phyloP scores from a whole-genome alignment of 2,113 vertebrate genomes.

The Eulemur rufifrons region DNA sequence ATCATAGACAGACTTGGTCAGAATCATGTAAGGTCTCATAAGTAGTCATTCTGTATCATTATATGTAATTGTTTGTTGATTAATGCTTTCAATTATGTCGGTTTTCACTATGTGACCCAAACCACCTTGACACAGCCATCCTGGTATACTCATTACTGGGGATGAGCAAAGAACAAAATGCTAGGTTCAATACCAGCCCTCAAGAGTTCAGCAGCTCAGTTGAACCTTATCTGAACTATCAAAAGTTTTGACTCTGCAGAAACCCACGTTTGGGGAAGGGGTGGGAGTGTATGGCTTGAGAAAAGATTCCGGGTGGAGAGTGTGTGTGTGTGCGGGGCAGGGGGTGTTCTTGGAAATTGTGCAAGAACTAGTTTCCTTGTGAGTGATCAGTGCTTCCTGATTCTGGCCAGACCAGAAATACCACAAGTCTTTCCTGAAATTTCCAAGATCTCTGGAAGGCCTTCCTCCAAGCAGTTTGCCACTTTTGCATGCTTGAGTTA shows the following conservation, averaged over 20 bases:
- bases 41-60: slow-evolving; percentile 57
- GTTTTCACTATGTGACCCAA: slow-evolving; percentile 61
- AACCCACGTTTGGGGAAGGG: slow-evolving; percentile 56
- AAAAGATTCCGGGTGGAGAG: not conserved
- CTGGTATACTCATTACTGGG: slow-evolving; percentile 21
- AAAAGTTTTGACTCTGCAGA: slow-evolving; percentile 70
- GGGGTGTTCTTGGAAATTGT: slow-evolving; percentile 66
- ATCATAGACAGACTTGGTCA: slow-evolving; percentile 11
- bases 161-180: slow-evolving; percentile 62
- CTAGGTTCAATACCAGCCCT: slow-evolving; percentile 53
- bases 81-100: slow-evolving; percentile 45
- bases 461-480: slow-evolving; percentile 65
- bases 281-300: slow-evolving; percentile 15
- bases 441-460: slow-evolving; percentile 64
- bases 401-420: slow-evolving; percentile 79
- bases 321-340: not conserved
- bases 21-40: slow-evolving; percentile 46
- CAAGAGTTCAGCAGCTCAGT: slow-evolving; percentile 51
- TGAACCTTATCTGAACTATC: slow-evolving; percentile 79
- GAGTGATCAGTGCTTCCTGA: slow-evolving; percentile 77
- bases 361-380: slow-evolving; percentile 77
- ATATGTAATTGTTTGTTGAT: slow-evolving; percentile 64
- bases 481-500: slow-evolving; percentile 29
- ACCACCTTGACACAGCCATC: slow-evolving; percentile 49
- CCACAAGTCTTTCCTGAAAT: slow-evolving; percentile 75